phyloP scores from a whole-genome alignment of 1,140 invertebrate genomes.

The Cheumatopsyche charites region DNA sequence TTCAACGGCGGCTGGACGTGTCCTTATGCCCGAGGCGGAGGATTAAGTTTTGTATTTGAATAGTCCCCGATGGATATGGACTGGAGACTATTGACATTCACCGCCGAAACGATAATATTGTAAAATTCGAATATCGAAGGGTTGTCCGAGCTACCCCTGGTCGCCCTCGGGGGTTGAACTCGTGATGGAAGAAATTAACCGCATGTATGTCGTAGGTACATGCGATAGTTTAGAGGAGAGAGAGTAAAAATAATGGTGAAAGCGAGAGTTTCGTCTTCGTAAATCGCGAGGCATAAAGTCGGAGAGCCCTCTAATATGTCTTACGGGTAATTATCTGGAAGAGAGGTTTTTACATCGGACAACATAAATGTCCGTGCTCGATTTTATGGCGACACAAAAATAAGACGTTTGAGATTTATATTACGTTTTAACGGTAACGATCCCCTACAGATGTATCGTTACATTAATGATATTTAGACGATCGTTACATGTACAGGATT shows the following conservation, averaged over 20 bases:
- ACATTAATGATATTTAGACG: too few relatives aligned
- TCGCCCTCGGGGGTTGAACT: too few relatives aligned
- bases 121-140: conserved; percentile 42
- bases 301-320: conserved; percentile 24
- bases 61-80: conserved; percentile 41
- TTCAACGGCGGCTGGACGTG: conserved; percentile 39
- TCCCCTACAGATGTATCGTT: too few relatives aligned
- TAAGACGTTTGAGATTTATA: conserved; percentile 17
- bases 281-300: conserved; percentile 18
- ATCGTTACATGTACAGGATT: too few relatives aligned
- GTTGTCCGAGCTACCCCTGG: conserved; percentile 19
- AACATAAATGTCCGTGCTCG: conserved; percentile 14
- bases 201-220: too few relatives aligned
- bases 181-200: too few relatives aligned
- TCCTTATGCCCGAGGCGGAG: conserved; percentile 32
- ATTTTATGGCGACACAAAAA: conserved; percentile 21
- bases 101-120: conserved; percentile 42
- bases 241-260: too few relatives aligned
- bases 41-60: conserved; percentile 48
- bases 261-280: background rate
- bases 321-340: conserved; percentile 33
- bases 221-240: too few relatives aligned
- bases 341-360: conserved; percentile 21
- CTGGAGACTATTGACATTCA: conserved; percentile 41
- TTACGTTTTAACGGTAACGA: background rate